phyloP scores from a whole-genome alignment of 2,113 vertebrate genomes.

The Carettochelys insculpta region DNA sequence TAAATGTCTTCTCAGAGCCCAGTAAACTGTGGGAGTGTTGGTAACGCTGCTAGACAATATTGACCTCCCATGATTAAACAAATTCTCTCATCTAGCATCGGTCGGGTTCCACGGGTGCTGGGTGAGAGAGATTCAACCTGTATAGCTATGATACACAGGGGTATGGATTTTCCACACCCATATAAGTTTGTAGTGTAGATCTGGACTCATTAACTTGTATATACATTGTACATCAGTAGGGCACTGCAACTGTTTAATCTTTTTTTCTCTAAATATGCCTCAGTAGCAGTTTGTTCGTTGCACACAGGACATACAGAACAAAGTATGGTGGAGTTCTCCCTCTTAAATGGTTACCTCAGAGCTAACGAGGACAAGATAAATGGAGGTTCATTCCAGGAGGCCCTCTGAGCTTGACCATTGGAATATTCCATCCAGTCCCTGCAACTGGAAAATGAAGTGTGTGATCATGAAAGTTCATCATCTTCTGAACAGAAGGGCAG shows the following conservation, averaged over 20 bases:
- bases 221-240: background rate
- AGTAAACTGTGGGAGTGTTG: too few species aligned
- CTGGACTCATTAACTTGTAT: background rate
- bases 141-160: too few species aligned
- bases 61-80: too few species aligned
- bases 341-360: background rate
- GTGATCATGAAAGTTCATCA: background rate
- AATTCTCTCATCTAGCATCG: too few species aligned
- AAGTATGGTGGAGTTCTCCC: background rate
- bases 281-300: accelerated
- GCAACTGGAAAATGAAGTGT: background rate
- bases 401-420: background rate
- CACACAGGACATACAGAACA: background rate
- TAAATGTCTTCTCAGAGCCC: too few species aligned
- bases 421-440: background rate
- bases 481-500: background rate
- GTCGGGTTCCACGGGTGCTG: too few species aligned
- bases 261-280: background rate
- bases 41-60: too few species aligned
- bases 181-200: background rate
- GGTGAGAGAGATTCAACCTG: too few species aligned
- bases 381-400: background rate
- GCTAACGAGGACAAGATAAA: background rate
- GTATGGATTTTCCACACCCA: background rate
- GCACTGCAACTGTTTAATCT: background rate